A percentile compares a stretch with the other conserved stretches of the same genome.
These are phyloP conservation scores for Toxotes lorentzi DNA, from an alignment of 2,797 vertebrate species.

Conservation along the genomic window DNA sequence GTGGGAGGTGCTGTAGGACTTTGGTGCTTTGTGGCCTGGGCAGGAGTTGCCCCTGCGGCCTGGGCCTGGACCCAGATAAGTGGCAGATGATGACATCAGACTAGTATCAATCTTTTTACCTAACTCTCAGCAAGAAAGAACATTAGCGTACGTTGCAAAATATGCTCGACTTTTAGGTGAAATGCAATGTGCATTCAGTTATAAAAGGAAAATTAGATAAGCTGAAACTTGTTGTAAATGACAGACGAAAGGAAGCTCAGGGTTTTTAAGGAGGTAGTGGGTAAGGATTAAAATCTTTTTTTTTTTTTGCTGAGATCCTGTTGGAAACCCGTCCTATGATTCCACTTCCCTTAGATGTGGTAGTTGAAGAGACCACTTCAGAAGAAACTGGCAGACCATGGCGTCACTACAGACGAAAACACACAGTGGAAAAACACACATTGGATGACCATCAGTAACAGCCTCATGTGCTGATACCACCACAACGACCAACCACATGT, in stretches of 20 bases:
- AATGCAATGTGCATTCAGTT: neutral
- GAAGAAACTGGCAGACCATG: conserved; percentile 46
- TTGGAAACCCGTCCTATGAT: conserved; percentile 40
- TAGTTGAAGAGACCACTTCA: conserved; percentile 55
- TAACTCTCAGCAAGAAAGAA: neutral
- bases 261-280: neutral
- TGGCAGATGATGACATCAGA: no score
- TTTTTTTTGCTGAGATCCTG: conserved; percentile 30
- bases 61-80: no score
- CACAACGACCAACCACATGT: conserved; percentile 59
- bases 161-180: neutral
- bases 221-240: neutral
- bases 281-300: conserved; percentile 23
- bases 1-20: no score
- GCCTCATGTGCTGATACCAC: conserved; percentile 42
- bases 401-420: conserved; percentile 45
- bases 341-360: conserved; percentile 51
- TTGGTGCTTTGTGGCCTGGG: no score
- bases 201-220: neutral
- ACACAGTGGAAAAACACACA: conserved; percentile 50
- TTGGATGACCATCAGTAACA: conserved; percentile 49
- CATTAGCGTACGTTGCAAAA: neutral
- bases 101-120: neutral
- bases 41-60: no score
- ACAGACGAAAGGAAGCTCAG: neutral